Conservation (phyloP, 2,797 vertebrate genomes). For the Orestias chungarensis region DNA sequence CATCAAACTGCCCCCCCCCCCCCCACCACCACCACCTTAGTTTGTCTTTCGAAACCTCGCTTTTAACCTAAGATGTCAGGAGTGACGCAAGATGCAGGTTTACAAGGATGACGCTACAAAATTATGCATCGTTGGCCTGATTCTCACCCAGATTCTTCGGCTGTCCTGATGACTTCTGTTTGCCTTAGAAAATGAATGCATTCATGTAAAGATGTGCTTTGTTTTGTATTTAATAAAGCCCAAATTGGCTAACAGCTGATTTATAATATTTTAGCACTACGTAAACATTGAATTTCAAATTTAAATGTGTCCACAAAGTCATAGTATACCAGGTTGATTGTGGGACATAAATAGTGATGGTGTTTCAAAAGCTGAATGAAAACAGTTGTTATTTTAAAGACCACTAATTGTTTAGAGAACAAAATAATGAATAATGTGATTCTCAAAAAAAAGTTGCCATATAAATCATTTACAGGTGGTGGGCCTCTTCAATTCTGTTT, state of each 20-base stretch:
- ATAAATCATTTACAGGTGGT: background rate
- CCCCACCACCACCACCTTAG: no score
- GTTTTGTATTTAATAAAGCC: no score
- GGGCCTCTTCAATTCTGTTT: background rate
- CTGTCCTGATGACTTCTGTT: no score
- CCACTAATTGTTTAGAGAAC: no score
- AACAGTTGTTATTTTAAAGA: no score
- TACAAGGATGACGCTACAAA: no score
- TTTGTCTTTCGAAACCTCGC: slow-evolving; percentile 41
- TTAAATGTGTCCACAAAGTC: background rate
- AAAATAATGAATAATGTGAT: background rate
- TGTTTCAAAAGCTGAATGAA: no score
- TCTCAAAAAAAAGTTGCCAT: background rate
- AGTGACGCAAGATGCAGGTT: background rate
- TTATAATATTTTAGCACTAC: background rate
- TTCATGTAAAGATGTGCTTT: no score
- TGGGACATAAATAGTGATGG: no score
- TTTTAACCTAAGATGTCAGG: slow-evolving; percentile 46
- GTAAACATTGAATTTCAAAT: background rate
- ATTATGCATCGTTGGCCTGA: no score
- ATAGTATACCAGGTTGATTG: background rate
- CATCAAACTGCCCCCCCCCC: slow-evolving; percentile 67
- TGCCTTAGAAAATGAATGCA: no score
- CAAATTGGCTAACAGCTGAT: background rate
- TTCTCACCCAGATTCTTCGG: no score